Base-by-base conservation (phyloP, 2,113 vertebrate species). In the Daboia siamensis region DNA sequence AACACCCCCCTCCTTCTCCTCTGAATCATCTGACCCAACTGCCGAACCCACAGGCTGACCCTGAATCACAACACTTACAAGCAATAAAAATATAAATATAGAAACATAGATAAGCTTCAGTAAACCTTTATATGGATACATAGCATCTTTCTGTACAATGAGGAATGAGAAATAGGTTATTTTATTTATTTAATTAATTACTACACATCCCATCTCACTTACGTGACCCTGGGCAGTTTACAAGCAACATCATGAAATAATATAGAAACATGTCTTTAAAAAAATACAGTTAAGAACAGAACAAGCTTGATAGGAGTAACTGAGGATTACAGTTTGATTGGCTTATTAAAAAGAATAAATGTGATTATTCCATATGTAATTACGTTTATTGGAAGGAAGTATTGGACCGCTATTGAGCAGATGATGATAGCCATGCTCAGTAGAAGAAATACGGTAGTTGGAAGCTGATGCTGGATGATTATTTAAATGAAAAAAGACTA, bases 331-430 rank as follows among this genome's bases (percentile, higher is more conserved):
- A 20, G 33, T 26, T 52, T 26, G 52, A 20, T 33, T 91, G 69
- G 52, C 26, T 85, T 91, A 46, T 85, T 91, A 46, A 57, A 84
- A 74, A 57, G 33, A 85, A 80, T 33, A 91, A 46, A 46, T 90
- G 74, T 20, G 52, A 85, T 91, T 91, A 85, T 26, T 44, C 74
- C 20, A 2, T 39, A 20, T 56, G 13, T 21, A 57, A 44, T 57
- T 56, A 46, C 23, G 7, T 85, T 85, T 85, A 91, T 85, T 46
- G 52, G 74, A 80, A 85, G 90, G 90, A 46, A 56, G 21, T 10
- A 39, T 24, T 85, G 69, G 33, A 84, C 13, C 44, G 33, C 29
- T 44, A 17, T 26, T 85, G 33, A 57, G 74, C 51, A 55, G 52
- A 55, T 23, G 52, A 90, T 6, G 33, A 2, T 55, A 24, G 3